Base-by-base conservation (phyloP, 2,113 vertebrate genomes). In the Corythaixoides concolor region DNA sequence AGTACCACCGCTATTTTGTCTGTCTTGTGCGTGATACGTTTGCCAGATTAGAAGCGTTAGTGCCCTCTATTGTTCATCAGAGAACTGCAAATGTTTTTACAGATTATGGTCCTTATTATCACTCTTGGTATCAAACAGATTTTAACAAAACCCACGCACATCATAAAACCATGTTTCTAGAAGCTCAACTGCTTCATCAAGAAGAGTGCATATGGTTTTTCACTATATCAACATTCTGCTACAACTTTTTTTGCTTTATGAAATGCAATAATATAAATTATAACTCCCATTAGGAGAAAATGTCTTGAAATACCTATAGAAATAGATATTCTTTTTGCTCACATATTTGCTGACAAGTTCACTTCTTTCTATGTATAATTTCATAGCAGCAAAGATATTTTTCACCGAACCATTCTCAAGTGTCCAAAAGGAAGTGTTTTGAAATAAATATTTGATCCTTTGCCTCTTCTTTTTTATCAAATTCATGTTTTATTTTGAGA, bases 1-100 rank as follows among this genome's bases (percentile, higher is more conserved):
- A 82, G 95, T 72, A 76, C 59, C 86, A 55, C 30, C 8, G 43
- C 49, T 69, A 15, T 81, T 95, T 87, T 90, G 78, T 85, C 74
- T 93, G 83, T 94, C 88, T 82, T 72, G 60, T 18, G 80, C 76
- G 88, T 84, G 76, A 88, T 68, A 43, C 33, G 67, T 94, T 95
- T 93, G 86, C 96, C 97, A 99, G 98, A 97, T 97, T 97, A 99
- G 98, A 98, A 96, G 95, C 98, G 94, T 98, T 98, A 98, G 97
- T 98, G 98, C 99, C 98, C 98, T 99, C 99, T 99, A 95, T 98
- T 98, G 99, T 98, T 97, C 97, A 92, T 69, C 92, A 85, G 89
- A 98, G 98, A 97, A 98, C 95, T 98, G 97, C 98, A 98, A 97
- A 95, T 88, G 55, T 69, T 97, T 94, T 92, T 81, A 74, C 91